These are phyloP conservation scores for Ophion obscuratus DNA, from an alignment of 2,888 invertebrate genomes.

Conservation along the genomic window DNA sequence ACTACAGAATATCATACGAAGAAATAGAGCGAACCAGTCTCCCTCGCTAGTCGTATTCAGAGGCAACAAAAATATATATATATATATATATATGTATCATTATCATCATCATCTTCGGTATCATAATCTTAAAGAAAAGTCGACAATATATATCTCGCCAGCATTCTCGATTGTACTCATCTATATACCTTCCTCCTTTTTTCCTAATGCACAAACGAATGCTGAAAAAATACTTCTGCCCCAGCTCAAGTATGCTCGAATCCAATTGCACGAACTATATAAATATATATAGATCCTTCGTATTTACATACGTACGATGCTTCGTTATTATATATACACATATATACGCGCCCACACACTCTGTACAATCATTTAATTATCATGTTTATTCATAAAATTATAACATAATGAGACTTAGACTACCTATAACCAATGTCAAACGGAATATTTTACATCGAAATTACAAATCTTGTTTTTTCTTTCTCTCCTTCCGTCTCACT, in stretches of 20 bases:
- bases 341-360: slow-evolving; percentile 69
- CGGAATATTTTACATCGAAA: slow-evolving; percentile 83
- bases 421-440: slow-evolving; percentile 79
- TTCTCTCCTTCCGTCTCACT: slow-evolving; percentile 49
- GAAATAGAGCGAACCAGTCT: slow-evolving; percentile 47
- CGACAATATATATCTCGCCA: slow-evolving; percentile 47
- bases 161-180: slow-evolving; percentile 62
- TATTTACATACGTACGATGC: slow-evolving; percentile 76
- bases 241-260: slow-evolving; percentile 78
- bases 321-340: slow-evolving; percentile 72
- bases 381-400: slow-evolving; percentile 82
- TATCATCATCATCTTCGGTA: slow-evolving; percentile 28
- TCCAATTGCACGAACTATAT: slow-evolving; percentile 71
- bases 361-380: slow-evolving; percentile 82
- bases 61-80: slow-evolving; percentile 37
- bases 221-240: slow-evolving; percentile 75
- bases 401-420: slow-evolving; percentile 82
- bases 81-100: slow-evolving; percentile 4
- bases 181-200: slow-evolving; percentile 39
- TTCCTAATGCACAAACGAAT: slow-evolving; percentile 65
- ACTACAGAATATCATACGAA: slow-evolving; percentile 53
- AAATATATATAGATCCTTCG: slow-evolving; percentile 56
- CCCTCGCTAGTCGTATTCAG: slow-evolving; percentile 33
- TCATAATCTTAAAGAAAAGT: slow-evolving; percentile 51
- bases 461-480: slow-evolving; percentile 75